Conservation (phyloP, 2,797 vertebrate genomes). For the Poeciliopsis presidionis region DNA sequence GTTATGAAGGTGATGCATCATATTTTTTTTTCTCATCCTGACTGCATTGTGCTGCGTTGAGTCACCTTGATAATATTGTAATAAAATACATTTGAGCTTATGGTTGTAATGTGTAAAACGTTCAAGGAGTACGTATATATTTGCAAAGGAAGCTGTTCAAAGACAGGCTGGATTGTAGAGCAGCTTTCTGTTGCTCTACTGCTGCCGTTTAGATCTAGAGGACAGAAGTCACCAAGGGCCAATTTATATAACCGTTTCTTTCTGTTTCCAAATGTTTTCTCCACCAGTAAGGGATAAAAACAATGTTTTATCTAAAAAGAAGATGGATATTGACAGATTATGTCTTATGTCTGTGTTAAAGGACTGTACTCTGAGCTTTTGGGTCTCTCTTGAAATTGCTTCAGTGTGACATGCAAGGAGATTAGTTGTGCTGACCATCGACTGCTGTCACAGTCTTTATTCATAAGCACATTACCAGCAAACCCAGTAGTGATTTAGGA, state of each 20-base stretch:
- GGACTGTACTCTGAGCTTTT: conserved; percentile 24
- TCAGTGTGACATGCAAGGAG: conserved; percentile 42
- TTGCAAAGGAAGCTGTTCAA: neutral
- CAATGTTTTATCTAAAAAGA: neutral
- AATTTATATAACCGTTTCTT: conserved; percentile 49
- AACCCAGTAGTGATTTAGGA: conserved; percentile 65
- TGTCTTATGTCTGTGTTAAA: conserved; percentile 38
- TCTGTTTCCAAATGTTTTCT: neutral
- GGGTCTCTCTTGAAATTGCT: conserved; percentile 49
- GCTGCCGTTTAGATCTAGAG: conserved; percentile 13
- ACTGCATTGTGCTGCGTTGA: neutral
- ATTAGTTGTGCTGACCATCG: conserved; percentile 60
- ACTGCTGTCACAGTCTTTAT: conserved; percentile 57
- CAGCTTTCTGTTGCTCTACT: conserved; percentile 36
- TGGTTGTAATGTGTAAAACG: neutral
- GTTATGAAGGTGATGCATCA: neutral
- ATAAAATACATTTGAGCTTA: neutral
- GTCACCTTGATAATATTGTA: neutral
- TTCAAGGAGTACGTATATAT: neutral
- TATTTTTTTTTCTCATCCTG: neutral
- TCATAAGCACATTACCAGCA: conserved; percentile 67
- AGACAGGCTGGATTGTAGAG: conserved; percentile 31
- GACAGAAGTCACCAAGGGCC: conserved; percentile 49
- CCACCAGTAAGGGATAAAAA: conserved; percentile 14
- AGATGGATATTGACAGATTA: conserved; percentile 26